Percentiles rank a stretch among this genome's conserved stretches.
These are phyloP conservation scores for Phaenicophaeus curvirostris DNA, from an alignment of 2,797 vertebrate species.

Conservation along the genomic window DNA sequence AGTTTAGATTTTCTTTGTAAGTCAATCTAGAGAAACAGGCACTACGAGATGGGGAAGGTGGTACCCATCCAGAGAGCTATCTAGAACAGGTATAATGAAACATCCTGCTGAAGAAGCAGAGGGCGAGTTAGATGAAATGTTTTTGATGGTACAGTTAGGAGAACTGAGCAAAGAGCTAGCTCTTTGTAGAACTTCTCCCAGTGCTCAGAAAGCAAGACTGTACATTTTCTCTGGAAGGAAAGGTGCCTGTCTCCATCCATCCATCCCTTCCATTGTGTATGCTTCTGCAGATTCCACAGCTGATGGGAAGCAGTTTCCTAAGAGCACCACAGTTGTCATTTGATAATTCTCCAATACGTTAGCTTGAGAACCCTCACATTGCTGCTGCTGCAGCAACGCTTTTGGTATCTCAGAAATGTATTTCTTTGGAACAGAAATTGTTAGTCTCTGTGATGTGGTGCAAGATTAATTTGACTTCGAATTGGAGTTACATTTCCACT, in stretches of 20 bases:
- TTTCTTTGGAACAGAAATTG: not conserved
- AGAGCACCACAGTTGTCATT: not conserved
- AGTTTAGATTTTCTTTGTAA: not conserved
- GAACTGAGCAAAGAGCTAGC: not conserved
- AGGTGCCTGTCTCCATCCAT: not conserved
- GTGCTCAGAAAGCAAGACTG: not conserved
- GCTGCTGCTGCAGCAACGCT: not conserved
- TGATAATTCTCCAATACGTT: not conserved
- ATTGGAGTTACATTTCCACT: not conserved
- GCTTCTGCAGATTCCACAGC: not conserved
- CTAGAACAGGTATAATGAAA: not conserved
- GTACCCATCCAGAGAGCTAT: not conserved
- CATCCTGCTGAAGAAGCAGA: not conserved
- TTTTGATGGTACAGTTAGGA: not conserved
- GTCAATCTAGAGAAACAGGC: not conserved
- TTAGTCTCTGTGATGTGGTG: not conserved
- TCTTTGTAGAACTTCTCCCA: not conserved
- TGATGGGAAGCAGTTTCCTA: not conserved
- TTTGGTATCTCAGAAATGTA: not conserved
- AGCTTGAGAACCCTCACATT: not conserved
- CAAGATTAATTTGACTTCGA: not conserved
- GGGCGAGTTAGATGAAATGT: not conserved
- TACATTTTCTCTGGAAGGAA: not conserved
- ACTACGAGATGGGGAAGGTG: not conserved
- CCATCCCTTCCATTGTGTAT: not conserved